A percentile compares a stretch with the other conserved stretches of the same genome.
Evolutionary conservation across 2,113 vertebrate genomes (phyloP).

Genomic region (Erythrolamprus reginae): DNA sequence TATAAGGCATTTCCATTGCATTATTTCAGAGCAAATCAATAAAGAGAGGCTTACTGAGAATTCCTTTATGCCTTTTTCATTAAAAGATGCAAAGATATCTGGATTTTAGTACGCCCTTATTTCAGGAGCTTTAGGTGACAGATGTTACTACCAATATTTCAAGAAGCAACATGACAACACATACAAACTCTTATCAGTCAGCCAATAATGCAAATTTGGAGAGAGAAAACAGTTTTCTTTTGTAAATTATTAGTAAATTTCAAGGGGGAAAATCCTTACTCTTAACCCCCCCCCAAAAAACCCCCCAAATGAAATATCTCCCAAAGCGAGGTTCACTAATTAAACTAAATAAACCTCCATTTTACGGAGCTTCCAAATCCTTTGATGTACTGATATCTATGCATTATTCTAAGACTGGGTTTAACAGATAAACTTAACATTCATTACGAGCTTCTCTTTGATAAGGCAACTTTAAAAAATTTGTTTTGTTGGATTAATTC

Average conservation of each 20-base stretch:
- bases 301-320: constrained; percentile 37
- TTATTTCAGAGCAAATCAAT: constrained; percentile 50
- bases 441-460: constrained; percentile 66
- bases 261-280: constrained; percentile 41
- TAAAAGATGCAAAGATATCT: constrained; percentile 43
- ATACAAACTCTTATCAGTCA: constrained; percentile 45
- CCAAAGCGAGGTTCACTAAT: constrained; percentile 30
- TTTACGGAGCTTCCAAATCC: constrained; percentile 53
- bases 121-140: constrained; percentile 44
- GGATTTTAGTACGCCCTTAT: constrained; percentile 15
- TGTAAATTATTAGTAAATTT: constrained; percentile 42
- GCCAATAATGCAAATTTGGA: constrained; percentile 50
- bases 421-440: constrained; percentile 69
- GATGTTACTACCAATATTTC: constrained; percentile 45
- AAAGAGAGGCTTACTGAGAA: not conserved
- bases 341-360: constrained; percentile 57
- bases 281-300: not conserved
- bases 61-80: constrained; percentile 36
- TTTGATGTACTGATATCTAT: constrained; percentile 57
- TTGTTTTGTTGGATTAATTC: constrained; percentile 46
- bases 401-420: constrained; percentile 65
- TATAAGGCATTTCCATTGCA: constrained; percentile 58
- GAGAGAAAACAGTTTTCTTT: constrained; percentile 44
- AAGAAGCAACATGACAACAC: constrained; percentile 54
- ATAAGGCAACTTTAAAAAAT: constrained; percentile 77